Conservation (phyloP, 2,113 vertebrate species). For the Onychostoma macrolepis region DNA sequence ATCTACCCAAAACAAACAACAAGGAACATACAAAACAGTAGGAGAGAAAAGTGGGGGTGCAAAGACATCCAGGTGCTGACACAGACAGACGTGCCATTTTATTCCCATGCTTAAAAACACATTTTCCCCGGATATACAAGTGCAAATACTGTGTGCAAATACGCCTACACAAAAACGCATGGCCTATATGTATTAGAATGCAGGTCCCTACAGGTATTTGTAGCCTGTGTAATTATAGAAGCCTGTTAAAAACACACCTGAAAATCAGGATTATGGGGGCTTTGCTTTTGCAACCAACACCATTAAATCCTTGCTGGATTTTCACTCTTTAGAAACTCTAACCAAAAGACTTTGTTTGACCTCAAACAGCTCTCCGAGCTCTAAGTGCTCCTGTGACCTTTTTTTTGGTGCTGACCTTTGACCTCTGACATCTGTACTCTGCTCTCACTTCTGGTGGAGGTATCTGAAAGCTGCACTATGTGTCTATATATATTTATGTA, state of each 20-base stretch:
- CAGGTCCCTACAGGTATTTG: conserved; percentile 40
- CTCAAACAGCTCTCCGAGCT: conserved; percentile 40
- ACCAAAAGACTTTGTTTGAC: conserved; percentile 49
- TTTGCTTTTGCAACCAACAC: conserved; percentile 52
- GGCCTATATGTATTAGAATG: neutral
- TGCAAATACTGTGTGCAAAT: neutral
- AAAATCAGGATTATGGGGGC: conserved; percentile 38
- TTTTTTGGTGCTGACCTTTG: conserved; percentile 24
- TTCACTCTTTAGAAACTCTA: conserved; percentile 48
- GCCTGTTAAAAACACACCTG: conserved; percentile 49
- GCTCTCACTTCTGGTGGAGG: neutral
- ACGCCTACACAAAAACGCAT: neutral
- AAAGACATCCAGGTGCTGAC: no score
- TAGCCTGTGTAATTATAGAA: conserved; percentile 49
- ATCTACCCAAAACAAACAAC: conserved; percentile 43
- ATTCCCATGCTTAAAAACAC: conserved; percentile 12
- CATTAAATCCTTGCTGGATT: conserved; percentile 53
- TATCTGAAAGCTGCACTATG: neutral
- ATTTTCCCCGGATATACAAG: neutral
- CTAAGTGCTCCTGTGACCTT: conserved; percentile 50
- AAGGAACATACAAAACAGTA: conserved; percentile 63
- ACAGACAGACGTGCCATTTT: conserved; percentile 58
- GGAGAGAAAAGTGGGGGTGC: conserved; percentile 52
- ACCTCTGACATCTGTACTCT: conserved; percentile 44
- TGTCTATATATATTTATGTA: neutral